Conservation (phyloP, 1,140 invertebrate species). For the Marisa cornuarietis region DNA sequence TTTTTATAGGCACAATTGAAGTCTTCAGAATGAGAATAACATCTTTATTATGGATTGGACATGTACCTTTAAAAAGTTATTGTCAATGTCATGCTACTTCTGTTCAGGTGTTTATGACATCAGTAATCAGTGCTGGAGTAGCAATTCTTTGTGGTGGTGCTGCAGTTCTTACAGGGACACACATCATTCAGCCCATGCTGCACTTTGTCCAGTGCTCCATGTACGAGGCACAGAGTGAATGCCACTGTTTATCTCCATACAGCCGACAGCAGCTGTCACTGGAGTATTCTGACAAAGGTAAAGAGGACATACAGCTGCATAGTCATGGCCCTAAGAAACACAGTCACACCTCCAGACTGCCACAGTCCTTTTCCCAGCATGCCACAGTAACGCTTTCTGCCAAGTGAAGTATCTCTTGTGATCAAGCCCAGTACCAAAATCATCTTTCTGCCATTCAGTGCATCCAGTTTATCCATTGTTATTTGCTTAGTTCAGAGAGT, state of each 20-base stretch:
- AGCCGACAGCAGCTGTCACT: constrained; percentile 26
- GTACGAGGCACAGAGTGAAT: constrained; percentile 24
- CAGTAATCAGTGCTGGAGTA: constrained; percentile 29
- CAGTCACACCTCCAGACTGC: too few relatives aligned
- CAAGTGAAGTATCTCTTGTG: too few relatives aligned
- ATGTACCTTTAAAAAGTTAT: neutral
- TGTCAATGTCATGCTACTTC: neutral
- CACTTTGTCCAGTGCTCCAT: constrained; percentile 37
- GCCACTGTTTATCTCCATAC: constrained; percentile 41
- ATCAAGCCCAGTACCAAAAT: too few relatives aligned
- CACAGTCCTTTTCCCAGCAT: too few relatives aligned
- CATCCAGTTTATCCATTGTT: too few relatives aligned
- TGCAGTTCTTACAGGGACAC: constrained; percentile 43
- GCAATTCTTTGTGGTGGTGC: constrained; percentile 28
- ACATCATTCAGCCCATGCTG: constrained; percentile 40
- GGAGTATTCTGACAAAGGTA: constrained; percentile 34
- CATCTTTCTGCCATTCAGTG: too few relatives aligned
- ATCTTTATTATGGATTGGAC: neutral
- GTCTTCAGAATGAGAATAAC: neutral
- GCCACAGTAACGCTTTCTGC: too few relatives aligned
- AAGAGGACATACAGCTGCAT: neutral
- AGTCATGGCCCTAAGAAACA: too few relatives aligned
- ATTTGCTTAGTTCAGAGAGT: too few relatives aligned
- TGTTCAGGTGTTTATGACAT: constrained; percentile 38
- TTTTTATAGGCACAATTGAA: neutral